Conservation (phyloP, 1,140 invertebrate genomes). For the Amyelois transitella region DNA sequence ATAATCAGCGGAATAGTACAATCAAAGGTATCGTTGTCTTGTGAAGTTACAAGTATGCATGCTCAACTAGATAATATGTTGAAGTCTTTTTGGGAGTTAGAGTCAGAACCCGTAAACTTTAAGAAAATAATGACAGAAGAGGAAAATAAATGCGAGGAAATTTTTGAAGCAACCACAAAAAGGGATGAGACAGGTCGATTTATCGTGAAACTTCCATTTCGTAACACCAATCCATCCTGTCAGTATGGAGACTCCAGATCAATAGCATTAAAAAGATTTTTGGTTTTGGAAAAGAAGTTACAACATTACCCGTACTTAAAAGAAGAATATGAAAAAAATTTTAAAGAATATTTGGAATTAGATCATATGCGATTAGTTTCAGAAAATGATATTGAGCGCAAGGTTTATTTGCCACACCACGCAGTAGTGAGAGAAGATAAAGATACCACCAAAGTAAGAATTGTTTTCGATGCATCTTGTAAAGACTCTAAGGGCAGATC, state of each 20-base stretch:
- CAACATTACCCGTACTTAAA: constrained; percentile 13
- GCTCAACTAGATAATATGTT: constrained; percentile 20
- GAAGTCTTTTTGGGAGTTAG: constrained; percentile 29
- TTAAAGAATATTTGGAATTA: constrained; percentile 19
- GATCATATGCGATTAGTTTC: constrained; percentile 19
- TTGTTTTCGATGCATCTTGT: constrained; percentile 25
- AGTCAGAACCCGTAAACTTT: constrained; percentile 21
- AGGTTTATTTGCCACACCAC: constrained; percentile 27
- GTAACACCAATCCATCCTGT: constrained; percentile 16
- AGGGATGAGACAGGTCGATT: constrained; percentile 24
- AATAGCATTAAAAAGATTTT: constrained; percentile 19
- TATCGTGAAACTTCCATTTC: constrained; percentile 25
- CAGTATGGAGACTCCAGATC: constrained; percentile 17
- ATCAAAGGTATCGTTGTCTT: neutral
- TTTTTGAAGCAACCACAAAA: constrained; percentile 18
- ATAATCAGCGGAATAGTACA: constrained; percentile 7
- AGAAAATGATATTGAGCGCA: constrained; percentile 11
- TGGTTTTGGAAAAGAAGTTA: constrained; percentile 20
- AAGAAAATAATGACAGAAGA: constrained; percentile 16
- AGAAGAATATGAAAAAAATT: constrained; percentile 19
- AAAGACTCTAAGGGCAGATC: constrained; percentile 16
- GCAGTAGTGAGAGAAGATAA: constrained; percentile 22
- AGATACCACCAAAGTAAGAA: constrained; percentile 22
- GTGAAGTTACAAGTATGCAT: constrained; percentile 17
- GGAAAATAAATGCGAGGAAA: constrained; percentile 21